phyloP scores from a whole-genome alignment of 2,888 invertebrate genomes.

The Dolomedes plantarius region DNA sequence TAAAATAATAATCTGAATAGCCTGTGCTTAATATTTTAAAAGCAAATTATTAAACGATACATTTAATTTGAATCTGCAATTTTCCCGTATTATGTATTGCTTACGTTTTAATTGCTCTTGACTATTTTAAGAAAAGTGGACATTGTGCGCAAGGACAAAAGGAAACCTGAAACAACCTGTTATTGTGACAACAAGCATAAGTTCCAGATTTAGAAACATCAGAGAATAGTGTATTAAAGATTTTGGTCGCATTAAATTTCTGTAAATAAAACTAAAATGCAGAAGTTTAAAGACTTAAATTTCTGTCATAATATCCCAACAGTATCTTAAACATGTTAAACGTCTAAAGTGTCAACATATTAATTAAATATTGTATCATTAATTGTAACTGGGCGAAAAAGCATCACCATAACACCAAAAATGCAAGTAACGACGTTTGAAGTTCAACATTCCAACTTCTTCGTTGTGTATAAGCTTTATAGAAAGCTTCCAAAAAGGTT shows the following conservation, averaged over 20 bases:
- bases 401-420: neutral
- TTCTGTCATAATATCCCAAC: neutral
- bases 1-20: too few species aligned
- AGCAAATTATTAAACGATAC: too few species aligned
- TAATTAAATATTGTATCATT: neutral
- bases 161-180: neutral
- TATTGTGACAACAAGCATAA: neutral
- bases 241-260: neutral
- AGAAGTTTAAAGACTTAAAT: neutral
- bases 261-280: neutral
- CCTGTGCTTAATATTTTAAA: too few species aligned
- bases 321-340: neutral
- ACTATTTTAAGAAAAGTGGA: neutral
- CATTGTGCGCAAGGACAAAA: neutral
- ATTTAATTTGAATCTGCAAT: too few species aligned
- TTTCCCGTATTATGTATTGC: neutral
- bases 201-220: neutral
- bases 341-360: neutral
- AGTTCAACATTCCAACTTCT: slow-evolving; percentile 18
- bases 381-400: neutral
- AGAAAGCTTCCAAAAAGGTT: slow-evolving; percentile 59
- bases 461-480: slow-evolving; percentile 66
- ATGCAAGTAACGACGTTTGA: neutral
- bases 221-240: neutral
- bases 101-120: neutral